phyloP scores from a whole-genome alignment of 1,140 invertebrate species.

The Neomicropteryx cornuta region DNA sequence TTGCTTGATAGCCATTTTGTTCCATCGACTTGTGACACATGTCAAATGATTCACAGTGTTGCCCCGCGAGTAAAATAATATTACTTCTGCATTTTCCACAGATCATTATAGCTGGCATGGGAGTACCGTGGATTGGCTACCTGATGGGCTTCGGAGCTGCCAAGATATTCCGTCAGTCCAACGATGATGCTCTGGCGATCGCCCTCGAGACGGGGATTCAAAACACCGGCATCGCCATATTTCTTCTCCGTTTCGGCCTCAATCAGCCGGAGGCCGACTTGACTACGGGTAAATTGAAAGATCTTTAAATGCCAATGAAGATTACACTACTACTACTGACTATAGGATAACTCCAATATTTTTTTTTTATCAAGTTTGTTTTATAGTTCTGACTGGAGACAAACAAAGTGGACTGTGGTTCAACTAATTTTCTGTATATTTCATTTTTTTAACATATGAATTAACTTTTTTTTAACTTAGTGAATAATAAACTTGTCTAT shows the following conservation, averaged over 20 bases:
- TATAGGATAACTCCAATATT: too few species aligned
- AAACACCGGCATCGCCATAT: constrained; percentile 88
- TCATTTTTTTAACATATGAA: too few species aligned
- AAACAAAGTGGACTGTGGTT: too few species aligned
- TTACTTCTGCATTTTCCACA: constrained; percentile 22
- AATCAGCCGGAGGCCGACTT: constrained; percentile 65
- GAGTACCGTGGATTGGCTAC: constrained; percentile 84
- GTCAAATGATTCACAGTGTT: too few species aligned
- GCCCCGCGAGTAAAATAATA: neutral
- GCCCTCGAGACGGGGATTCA: constrained; percentile 90
- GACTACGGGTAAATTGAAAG: constrained; percentile 67
- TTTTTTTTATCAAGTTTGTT: too few species aligned
- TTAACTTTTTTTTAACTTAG: too few species aligned
- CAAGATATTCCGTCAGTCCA: constrained; percentile 45
- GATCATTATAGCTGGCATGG: constrained; percentile 73
- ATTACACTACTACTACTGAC: too few species aligned
- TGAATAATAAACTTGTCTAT: neutral
- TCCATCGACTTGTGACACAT: too few species aligned
- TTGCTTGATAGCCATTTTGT: neutral
- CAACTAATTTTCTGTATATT: too few species aligned
- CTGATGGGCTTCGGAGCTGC: constrained; percentile 55
- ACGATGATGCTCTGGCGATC: constrained; percentile 68
- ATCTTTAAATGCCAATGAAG: too few species aligned
- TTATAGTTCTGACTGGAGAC: too few species aligned
- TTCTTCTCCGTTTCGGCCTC: constrained; percentile 62